Base-by-base conservation (phyloP, 2,797 vertebrate species). In the Loriculus beryllinus region DNA sequence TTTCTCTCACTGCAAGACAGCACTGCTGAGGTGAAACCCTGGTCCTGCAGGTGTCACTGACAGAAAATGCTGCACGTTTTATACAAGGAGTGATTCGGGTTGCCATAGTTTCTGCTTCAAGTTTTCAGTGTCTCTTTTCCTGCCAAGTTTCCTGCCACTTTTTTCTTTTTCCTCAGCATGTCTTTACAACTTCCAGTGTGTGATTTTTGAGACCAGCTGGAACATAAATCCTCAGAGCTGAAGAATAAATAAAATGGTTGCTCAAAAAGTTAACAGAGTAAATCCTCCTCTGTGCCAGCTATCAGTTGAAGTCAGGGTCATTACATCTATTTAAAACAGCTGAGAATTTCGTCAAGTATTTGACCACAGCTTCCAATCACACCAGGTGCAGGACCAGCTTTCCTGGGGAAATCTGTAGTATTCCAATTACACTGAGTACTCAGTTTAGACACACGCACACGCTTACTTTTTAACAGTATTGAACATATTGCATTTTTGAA, bases 161-260 rank as follows among this genome's bases (percentile, higher is more conserved):
- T 54, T 40, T 60, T 59, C 26, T 64, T 82, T 59, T 33, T 17
- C 23, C 40, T 76, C 84, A 95, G 72, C 65, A 87, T n/a, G 71
- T 80, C 92, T 91, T 95, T 93, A 91, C 90, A 72, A 81, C 65
- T 88, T 91, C 67, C 74, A 95, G 82, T 90, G 91, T 75, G 76
- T 92, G 90, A 91, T 92, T 96, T 96, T 95, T 89, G 72, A 95
- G 69, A 95, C 88, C 88, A 95, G 92, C 86, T 95, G 88, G 94
- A 94, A 94, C 39, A 95, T 69, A 96, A 95, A 85, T 3, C 57
- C 62, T 94, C 75, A 75, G 93, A 89, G 49, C 15, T 74, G 54
- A 90, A 95, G 79, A 92, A 95, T 90, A 95, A 96, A 95, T 90
- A 91, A 91, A 96, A 96, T 82, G 77, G 62, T 74, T 77, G n/a